phyloP scores from a whole-genome alignment of 1,140 invertebrate genomes.

The Diorhabda elongata region DNA sequence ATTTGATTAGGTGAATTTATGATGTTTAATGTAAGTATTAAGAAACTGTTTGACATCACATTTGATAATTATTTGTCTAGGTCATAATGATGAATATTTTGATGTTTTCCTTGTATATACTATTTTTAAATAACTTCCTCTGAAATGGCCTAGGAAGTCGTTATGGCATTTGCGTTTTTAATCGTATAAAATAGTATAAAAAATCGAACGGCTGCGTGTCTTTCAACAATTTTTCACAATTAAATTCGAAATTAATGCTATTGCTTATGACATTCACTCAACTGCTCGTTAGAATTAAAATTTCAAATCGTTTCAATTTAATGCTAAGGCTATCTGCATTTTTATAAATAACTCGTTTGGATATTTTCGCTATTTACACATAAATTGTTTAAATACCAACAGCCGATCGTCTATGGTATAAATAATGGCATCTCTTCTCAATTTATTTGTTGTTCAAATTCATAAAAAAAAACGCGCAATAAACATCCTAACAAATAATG shows the following conservation, averaged over 20 bases:
- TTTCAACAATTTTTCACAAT: background rate
- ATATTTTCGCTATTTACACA: background rate
- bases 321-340: background rate
- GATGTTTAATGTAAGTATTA: too few species aligned
- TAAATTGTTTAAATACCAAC: background rate
- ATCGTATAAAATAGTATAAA: background rate
- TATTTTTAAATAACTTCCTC: too few species aligned
- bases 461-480: too few species aligned
- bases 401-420: too few species aligned
- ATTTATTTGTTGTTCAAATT: too few species aligned
- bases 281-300: background rate
- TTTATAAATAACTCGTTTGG: background rate
- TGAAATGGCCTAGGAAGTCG: background rate
- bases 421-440: too few species aligned
- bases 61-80: too few species aligned
- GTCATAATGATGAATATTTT: too few species aligned
- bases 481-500: too few species aligned
- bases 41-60: too few species aligned
- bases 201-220: background rate
- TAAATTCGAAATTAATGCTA: conserved; percentile 3
- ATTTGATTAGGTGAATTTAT: too few species aligned
- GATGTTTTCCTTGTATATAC: too few species aligned
- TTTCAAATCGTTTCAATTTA: background rate
- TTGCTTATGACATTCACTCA: background rate
- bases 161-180: background rate